Evolutionary conservation across 1,140 invertebrate species (phyloP), one percentile per base, ranked within the genome.

Genomic region (Tetragonula clypearis): DNA sequence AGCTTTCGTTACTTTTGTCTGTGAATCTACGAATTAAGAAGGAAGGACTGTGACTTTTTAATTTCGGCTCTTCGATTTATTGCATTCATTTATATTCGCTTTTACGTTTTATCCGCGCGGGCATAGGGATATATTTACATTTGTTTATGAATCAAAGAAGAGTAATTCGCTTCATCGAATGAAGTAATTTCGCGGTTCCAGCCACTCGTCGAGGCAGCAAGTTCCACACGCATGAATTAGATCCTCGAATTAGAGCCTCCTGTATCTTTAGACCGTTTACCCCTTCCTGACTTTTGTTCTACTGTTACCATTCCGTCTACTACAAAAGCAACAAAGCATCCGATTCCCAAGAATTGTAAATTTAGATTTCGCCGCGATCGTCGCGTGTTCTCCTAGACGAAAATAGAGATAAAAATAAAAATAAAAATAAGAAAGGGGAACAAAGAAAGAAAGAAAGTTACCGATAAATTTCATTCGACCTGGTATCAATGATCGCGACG

Each of bases 211-310:
- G 72, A 41, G 14, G 19, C 35, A 71, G 30, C 19, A 62, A 73
- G 56, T 65, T 68, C 69, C 69, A 68, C 53, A 35, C 23, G 74
- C 77, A 78, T 65, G 88, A 90, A 73, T 90, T 90, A 82, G 89
- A 84, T 66, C 86, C 89, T 90, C 88, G 86, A 90, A 90, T 90
- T 90, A 88, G 89, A 90, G 58, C 49, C 79, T 65, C 60, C 74
- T 71, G 84, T 90, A 90, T 90, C 89, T 90, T 90, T 90, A 90
- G 89, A 90, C 88, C 86, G 68, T 90, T 88, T 78, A 78, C 79
- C 76, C 75, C 73, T 79, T 65, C 80, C 55, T 69, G 68, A 17
- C 62, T 62, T 73, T 68, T 9, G 68, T 74, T 75, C 77, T 81
- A 88, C 86, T 80, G 49, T 84, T 86, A 60, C 84, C 78, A 80